Base-by-base conservation (phyloP, 2,113 vertebrate genomes). In the Todiramphus chloris region DNA sequence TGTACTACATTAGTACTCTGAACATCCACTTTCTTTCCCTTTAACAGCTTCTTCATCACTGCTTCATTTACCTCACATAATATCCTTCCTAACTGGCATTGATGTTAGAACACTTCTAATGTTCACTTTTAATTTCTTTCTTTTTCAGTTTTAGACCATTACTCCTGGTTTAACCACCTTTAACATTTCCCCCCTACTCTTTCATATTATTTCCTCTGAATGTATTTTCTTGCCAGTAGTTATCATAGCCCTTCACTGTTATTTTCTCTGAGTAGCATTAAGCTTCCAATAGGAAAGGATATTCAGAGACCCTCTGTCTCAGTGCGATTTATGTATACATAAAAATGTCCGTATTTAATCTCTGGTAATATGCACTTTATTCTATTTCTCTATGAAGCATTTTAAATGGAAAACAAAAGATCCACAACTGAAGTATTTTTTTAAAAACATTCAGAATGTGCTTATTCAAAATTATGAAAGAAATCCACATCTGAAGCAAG, bases 241-340 rank as follows among this genome's bases (percentile, higher is more conserved):
- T 92, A 72, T 64, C 55, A 51, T 51, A 78, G 56, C 8, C 31
- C 16, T 83, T 94, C 5, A 0, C 13, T 70, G 6, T 59, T 72
- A 77, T 86, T 90, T 94, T 83, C 60, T 83, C 60, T 74, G 31
- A 94, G 16, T 39, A 86, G 39, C 60, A 77, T 81, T 90, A 96
- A 77, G 56, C 64, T 89, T 93, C 39, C 48, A 35, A 35, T 44
- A 76, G 20, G 72, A 74, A 88, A 77, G 19, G 6, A 81, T 64
- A 81, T 92, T 89, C 88, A 93, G 64, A 88, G 79, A 84, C 35
- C 70, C 25, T 35, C 56, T 74, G 50, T 60, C 63, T 88, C 79
- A 64, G 28, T 88, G 28, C 35, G 87, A 92, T 90, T 92, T 95
- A 51, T 51, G 18, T 87, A 64, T 86, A 33, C 46, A 30, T 92